Base-by-base conservation (phyloP, 2,888 invertebrate species). In the Plebejus argus region DNA sequence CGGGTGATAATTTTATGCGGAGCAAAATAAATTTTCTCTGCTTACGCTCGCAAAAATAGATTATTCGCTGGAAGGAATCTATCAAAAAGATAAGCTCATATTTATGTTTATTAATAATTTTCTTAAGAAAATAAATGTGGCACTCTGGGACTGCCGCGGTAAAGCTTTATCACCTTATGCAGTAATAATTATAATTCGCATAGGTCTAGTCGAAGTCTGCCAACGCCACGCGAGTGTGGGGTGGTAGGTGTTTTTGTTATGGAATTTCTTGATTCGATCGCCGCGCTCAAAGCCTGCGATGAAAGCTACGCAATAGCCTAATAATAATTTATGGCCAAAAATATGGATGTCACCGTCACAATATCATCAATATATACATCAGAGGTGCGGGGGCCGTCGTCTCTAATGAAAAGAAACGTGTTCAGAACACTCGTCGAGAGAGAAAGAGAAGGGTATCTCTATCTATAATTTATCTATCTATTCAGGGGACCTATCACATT, bases 371-470 rank as follows among this genome's bases (percentile, higher is more conserved):
- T 77, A 71, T 77, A 77, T 71, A 78, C 75, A 76, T 79, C 78
- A 79, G 80, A 80, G 80, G 81, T 78, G 80, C 80, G 79, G 81
- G 76, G 77, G 79, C 61, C 78, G 79, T 77, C 78, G 77, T 70
- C 18, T 78, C 78, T 76, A 77, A 49, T 76, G 28, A 74, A 74
- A 74, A 53, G 74, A 74, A 74, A 74, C 20, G 74, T 74, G 74
- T 74, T 74, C 28, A 74, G 20, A 74, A 74, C 74, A 74, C 66
- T 66, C 56, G 77, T 70, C 74, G 76, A 61, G 76, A 79, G 79
- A 70, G 70, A 61, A 58, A 56, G 45, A 49, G 45, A 72, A 45
- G 74, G 74, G 49, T 70, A 39, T 76, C 53, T 61, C 28, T 28
- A 76, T 45, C 78, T 75, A 76, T 77, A 76, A 76, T 78, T 78